Evolutionary conservation across 1,140 invertebrate species (phyloP).

Genomic region (Leptopilina boulardi): DNA sequence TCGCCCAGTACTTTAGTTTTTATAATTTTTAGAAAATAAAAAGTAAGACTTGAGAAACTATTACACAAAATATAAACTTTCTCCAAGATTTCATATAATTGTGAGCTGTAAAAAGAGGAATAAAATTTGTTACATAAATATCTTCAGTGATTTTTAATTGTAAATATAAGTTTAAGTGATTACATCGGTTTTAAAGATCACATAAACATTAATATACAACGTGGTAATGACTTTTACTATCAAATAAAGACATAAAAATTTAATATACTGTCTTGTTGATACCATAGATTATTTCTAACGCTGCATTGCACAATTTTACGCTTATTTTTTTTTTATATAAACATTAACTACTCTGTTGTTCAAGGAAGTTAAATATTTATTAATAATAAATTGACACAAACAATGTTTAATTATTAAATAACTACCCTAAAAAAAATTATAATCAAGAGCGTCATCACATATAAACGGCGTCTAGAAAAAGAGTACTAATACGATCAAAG

Average conservation of each 20-base stretch:
- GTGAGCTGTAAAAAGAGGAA: neutral
- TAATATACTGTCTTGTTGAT: conserved; percentile 3
- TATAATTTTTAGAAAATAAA: neutral
- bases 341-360: too few relatives aligned
- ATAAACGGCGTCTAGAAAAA: too few relatives aligned
- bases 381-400: neutral
- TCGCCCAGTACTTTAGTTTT: too few relatives aligned
- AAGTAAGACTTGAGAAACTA: neutral
- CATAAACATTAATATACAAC: neutral
- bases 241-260: conserved; percentile 8
- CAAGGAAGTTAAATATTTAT: too few relatives aligned
- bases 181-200: neutral
- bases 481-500: too few relatives aligned
- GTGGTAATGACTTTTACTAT: conserved; percentile 13
- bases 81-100: conserved; percentile 3
- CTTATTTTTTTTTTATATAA: neutral
- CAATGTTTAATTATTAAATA: conserved; percentile 11
- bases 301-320: neutral
- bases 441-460: conserved; percentile 31
- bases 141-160: neutral
- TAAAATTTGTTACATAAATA: conserved; percentile 11
- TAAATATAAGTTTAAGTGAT: conserved; percentile 5
- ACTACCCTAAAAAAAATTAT: conserved; percentile 22
- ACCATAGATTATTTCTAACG: neutral
- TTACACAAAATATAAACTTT: conserved; percentile 12